Percentiles rank a stretch among this genome's conserved stretches.
Evolutionary conservation across 1,140 invertebrate species (phyloP).

Genomic region (Drosophila ananassae): DNA sequence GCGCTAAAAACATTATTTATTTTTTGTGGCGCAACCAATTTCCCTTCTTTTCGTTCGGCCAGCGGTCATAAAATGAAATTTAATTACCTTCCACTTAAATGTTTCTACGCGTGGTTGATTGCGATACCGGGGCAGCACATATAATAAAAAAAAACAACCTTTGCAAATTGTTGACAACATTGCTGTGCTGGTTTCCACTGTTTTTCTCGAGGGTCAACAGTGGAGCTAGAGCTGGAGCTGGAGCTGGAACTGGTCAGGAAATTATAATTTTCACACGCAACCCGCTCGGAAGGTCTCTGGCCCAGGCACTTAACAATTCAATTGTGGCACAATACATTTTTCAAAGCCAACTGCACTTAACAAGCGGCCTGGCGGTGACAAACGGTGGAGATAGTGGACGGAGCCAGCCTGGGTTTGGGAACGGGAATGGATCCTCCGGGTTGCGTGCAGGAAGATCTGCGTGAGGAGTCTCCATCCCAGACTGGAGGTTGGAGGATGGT

Average conservation of each 20-base stretch:
- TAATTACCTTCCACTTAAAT: constrained; percentile 74
- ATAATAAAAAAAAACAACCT: constrained; percentile 32
- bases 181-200: constrained; percentile 42
- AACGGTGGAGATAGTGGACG: constrained; percentile 62
- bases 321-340: constrained; percentile 66
- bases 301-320: constrained; percentile 76
- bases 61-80: constrained; percentile 68
- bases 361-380: constrained; percentile 62
- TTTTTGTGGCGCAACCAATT: constrained; percentile 44
- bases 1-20: constrained; percentile 47
- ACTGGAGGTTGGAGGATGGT: background rate
- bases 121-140: constrained; percentile 25
- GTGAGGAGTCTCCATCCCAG: constrained; percentile 45
- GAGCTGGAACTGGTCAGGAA: constrained; percentile 61
- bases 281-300: constrained; percentile 23
- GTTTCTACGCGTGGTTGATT: constrained; percentile 57
- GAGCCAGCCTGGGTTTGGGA: background rate
- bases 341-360: constrained; percentile 72
- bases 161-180: constrained; percentile 80
- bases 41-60: constrained; percentile 36
- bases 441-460: constrained; percentile 32
- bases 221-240: constrained; percentile 34
- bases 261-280: constrained; percentile 83
- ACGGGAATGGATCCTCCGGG: constrained; percentile 19
- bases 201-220: constrained; percentile 23